Percentiles rank a stretch among this genome's conserved stretches.
Evolutionary conservation across 2,888 invertebrate species (phyloP).

Genomic region (Sinhomidia bicolor): DNA sequence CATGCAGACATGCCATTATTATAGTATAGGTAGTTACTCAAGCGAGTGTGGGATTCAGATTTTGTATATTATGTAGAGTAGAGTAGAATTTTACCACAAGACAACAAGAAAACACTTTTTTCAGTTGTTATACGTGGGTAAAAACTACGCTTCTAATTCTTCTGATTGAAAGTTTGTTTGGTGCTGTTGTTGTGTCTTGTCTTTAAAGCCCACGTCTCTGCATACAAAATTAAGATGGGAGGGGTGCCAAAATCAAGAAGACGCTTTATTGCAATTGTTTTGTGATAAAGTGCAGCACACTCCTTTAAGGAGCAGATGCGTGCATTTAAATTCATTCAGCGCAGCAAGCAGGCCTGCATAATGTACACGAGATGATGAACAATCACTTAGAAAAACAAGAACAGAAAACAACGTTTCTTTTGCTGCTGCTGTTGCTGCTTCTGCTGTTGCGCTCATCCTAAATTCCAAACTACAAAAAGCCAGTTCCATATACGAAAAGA

Average conservation of each 20-base stretch:
- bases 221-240: constrained; percentile 70
- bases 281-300: constrained; percentile 46
- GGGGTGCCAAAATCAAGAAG: constrained; percentile 70
- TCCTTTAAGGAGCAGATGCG: constrained; percentile 5
- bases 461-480: neutral
- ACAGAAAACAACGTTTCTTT: neutral
- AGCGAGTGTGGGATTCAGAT: constrained; percentile 16
- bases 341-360: neutral
- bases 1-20: neutral
- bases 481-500: neutral
- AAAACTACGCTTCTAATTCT: neutral
- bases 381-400: neutral
- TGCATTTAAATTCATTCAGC: neutral
- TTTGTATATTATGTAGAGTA: neutral
- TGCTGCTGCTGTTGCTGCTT: neutral
- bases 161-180: constrained; percentile 32
- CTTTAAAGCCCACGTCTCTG: constrained; percentile 67
- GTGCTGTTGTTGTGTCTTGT: constrained; percentile 19
- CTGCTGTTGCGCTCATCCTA: no score
- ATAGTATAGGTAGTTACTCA: neutral
- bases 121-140: no score
- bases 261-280: constrained; percentile 53
- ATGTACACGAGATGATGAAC: neutral
- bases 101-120: no score
- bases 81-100: no score